Base-by-base conservation (phyloP, 2,113 vertebrate genomes). In the Tenebrosternarchus preto region DNA sequence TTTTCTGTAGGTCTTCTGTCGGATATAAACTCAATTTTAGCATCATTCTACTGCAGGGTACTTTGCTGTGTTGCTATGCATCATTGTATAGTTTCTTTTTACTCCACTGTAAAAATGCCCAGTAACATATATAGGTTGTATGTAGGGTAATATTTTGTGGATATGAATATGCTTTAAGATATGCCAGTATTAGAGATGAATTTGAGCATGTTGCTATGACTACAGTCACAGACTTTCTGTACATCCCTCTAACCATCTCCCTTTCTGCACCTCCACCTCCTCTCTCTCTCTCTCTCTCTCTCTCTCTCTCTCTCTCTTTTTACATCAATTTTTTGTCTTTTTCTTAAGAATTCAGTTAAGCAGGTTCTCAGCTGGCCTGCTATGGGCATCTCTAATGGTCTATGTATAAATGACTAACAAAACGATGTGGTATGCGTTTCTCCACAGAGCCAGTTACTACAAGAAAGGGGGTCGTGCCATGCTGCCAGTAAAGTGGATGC, bases 401-500 rank as follows among this genome's bases (percentile, higher is more conserved):
- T 39, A 16, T 73, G 53, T 33, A 50, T 70, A 36, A 69, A 36
- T 61, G 33, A 68, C n/a, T 63, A 46, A 39, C 6, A 36, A 50
- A 50, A 50, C 15, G 43, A 50, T 12, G 5, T 19, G 11, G 63
- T 69, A 22, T 70, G 50, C 82, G 66, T 80, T 55, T 77, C 60
- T 73, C 25, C 25, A 20, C 88, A 99, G 98, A 91, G 97, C 98
- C 0, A 99, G 97, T 86, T 99, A 99, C 90, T 99, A 99, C 88
- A 94, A 97, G 79, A 99, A 99, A 92, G 98, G 98, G 2, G 98
- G 98, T 0, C 96, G 98, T 33, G 96, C 98, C 12, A 99, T 99
- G 98, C 88, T 99, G 83, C 98, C 98, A 0, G 97, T 99, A 64
- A 99, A 99, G 76, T 99, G 98, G 98, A 99, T 99, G 98, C 98